Conservation (phyloP, 1,140 invertebrate species). For the Habropoda laboriosa region DNA sequence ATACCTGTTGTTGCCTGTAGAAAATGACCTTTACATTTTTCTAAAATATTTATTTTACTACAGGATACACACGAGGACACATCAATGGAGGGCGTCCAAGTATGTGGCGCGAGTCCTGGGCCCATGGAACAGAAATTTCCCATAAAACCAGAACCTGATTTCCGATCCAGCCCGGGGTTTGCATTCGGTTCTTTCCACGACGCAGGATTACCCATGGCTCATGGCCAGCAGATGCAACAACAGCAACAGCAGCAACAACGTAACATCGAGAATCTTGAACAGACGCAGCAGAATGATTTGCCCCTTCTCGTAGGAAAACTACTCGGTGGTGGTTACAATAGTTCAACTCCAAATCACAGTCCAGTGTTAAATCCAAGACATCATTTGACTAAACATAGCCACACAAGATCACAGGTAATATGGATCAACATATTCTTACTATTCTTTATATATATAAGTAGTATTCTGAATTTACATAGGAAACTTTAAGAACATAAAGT, state of each 20-base stretch:
- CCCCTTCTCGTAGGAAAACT: conserved; percentile 85
- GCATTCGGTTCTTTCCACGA: conserved; percentile 73
- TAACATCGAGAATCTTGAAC: conserved; percentile 72
- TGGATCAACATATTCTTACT: neutral
- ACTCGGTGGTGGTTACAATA: conserved; percentile 85
- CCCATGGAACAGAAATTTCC: conserved; percentile 78
- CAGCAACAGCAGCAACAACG: conserved; percentile 71
- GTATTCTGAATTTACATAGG: too few relatives aligned
- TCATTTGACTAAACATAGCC: conserved; percentile 80
- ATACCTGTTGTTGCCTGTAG: too few relatives aligned
- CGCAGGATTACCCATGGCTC: conserved; percentile 68
- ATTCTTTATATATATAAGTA: too few relatives aligned
- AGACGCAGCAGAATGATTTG: conserved; percentile 81
- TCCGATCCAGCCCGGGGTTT: conserved; percentile 77
- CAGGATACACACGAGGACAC: conserved; percentile 80
- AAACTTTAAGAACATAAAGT: too few relatives aligned
- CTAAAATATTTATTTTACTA: conserved; percentile 7
- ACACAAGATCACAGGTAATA: conserved; percentile 77
- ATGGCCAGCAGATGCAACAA: conserved; percentile 71
- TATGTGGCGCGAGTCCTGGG: conserved; percentile 78
- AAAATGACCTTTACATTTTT: too few relatives aligned
- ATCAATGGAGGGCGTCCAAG: conserved; percentile 82
- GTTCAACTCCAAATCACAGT: conserved; percentile 85
- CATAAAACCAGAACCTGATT: conserved; percentile 79
- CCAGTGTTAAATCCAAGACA: conserved; percentile 85